Base-by-base conservation (phyloP, 1,140 invertebrate genomes). In the Drosophila ogumai region DNA sequence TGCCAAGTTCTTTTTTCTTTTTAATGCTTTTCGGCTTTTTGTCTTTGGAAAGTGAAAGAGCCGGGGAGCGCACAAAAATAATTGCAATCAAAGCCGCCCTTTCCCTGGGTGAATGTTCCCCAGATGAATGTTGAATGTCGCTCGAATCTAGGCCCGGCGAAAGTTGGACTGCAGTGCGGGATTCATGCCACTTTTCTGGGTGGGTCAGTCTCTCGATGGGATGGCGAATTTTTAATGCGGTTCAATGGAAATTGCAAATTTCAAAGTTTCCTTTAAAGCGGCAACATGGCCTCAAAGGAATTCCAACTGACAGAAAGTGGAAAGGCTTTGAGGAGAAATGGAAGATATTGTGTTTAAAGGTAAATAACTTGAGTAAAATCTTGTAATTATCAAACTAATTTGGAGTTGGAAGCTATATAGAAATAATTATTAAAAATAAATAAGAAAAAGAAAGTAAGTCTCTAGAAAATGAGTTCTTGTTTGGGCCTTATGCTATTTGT, bases 31-130 rank as follows among this genome's bases (percentile, higher is more conserved):
- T 54, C 17, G 57, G 56, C 50, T 41, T 36, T 74, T 56, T 47
- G 58, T 49, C 19, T 56, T 75, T 63, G 76, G 75, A 79, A 79
- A 79, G 75, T 79, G 75, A 79, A 79, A 79, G 67, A 78, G 43
- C 49, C 31, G 50, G 56, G 31, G 32, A 61, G 55, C 15, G 41
- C 38, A 73, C 67, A 15, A 73, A 55, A 73, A 73, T 73, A 72
- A 73, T 73, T 73, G 69, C 69, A 73, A 73, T 73, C 69, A 72
- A 49, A 73, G 69, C 69, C 69, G 69, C 69, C 69, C 69, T 73
- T 73, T 73, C 69, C 44, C 69, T 73, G 54, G 68, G 69, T 73
- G 69, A 73, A 73, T 67, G 64, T 67, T 52, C n/a, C n/a, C 10
- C 1, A 10, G 49, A 8, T 17, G 49, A 52, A 52, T 49, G 58